These are phyloP conservation scores for Percopsis omiscomaycus DNA, from an alignment of 2,797 vertebrate species.

Conservation along the genomic window DNA sequence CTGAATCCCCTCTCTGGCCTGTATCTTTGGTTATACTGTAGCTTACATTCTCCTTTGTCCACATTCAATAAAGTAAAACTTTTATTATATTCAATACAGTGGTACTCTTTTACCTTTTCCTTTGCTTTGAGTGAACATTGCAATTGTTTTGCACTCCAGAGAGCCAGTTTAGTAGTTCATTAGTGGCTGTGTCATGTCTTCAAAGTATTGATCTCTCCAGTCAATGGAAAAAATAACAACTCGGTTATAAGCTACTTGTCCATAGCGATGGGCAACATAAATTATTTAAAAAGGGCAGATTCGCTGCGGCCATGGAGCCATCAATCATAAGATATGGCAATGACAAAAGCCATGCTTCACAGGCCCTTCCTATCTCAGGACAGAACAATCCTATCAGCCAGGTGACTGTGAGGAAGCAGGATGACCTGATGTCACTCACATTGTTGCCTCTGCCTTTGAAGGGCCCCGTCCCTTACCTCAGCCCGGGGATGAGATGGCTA, in stretches of 20 bases:
- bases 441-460: constrained; percentile 98
- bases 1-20: neutral
- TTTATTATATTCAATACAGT: constrained; percentile 47
- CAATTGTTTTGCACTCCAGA: constrained; percentile 77
- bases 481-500: constrained; percentile 89
- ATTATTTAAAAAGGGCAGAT: constrained; percentile 99
- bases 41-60: constrained; percentile 11
- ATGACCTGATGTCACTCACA: constrained; percentile 96
- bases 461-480: constrained; percentile 83
- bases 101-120: constrained; percentile 47
- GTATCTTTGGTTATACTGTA: constrained; percentile 3
- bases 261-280: constrained; percentile 97
- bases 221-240: constrained; percentile 99
- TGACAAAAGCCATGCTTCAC: constrained; percentile 93
- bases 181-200: constrained; percentile 88
- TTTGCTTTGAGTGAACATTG: constrained; percentile 64
- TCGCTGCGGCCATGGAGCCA: constrained; percentile 97
- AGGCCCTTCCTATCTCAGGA: constrained; percentile 86
- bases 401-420: constrained; percentile 89
- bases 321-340: constrained; percentile 99
- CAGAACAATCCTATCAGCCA: constrained; percentile 98
- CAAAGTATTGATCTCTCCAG: constrained; percentile 92
- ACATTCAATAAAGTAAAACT: constrained; percentile 35
- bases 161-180: constrained; percentile 83
- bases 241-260: constrained; percentile 96